Conservation (phyloP, 53 echinoderm and acorn worm genomes). For the Luidia sarsii region DNA sequence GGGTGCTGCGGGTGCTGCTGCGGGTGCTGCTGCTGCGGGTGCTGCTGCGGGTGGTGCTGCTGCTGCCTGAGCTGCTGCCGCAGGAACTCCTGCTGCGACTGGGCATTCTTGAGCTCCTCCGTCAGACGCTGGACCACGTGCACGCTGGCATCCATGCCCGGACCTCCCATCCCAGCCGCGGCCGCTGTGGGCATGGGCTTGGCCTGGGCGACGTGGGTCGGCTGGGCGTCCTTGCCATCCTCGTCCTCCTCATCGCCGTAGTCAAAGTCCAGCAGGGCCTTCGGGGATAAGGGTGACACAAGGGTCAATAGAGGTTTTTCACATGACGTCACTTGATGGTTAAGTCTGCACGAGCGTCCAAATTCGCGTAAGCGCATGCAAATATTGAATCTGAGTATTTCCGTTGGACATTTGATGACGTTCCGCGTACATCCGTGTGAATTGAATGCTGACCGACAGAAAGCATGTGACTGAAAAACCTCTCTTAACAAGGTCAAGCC, state of each 20-base stretch:
- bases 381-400: too few species aligned
- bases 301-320: too few species aligned
- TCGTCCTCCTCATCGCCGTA: constrained; percentile 97
- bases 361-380: too few species aligned
- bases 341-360: too few species aligned
- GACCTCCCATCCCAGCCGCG: too few species aligned
- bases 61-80: constrained; percentile 56
- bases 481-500: too few species aligned
- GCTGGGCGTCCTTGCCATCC: constrained; percentile 16
- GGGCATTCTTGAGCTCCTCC: constrained; percentile 76
- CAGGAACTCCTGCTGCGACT: constrained; percentile 62
- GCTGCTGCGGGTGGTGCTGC: constrained; percentile 32
- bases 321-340: too few species aligned
- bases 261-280: constrained; percentile 95
- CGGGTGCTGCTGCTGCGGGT: constrained; percentile 25
- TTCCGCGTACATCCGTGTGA: too few species aligned
- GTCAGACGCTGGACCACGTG: constrained; percentile 77
- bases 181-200: constrained; percentile 20
- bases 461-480: too few species aligned
- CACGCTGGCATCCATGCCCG: constrained; percentile 68
- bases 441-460: too few species aligned
- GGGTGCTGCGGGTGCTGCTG: constrained; percentile 24
- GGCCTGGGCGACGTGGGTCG: background rate
- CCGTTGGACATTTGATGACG: too few species aligned
- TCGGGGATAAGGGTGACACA: too few species aligned